Evolutionary conservation across 2,113 vertebrate genomes (phyloP), one percentile per base, ranked within the genome.

Genomic region (Periophthalmodon schlosseri): DNA sequence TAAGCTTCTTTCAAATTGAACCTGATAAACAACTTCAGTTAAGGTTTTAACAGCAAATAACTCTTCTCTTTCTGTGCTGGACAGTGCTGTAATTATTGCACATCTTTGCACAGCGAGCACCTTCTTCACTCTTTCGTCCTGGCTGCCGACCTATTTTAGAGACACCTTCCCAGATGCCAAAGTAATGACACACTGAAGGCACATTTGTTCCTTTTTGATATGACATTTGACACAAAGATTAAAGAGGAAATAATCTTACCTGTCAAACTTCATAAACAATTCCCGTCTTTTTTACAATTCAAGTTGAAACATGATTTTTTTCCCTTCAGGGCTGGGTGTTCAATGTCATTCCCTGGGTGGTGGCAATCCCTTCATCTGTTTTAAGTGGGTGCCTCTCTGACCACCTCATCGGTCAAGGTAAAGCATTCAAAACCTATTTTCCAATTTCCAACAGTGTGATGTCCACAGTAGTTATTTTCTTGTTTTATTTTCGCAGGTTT

Each of bases 91-190:
- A 82, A 95, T 98, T 72, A 68, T 96, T 0, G 95, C 97, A 3
- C 98, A 99, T 91, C 94, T 99, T 57, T 96, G 94, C 6, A 93
- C 96, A 0, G 95, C 95, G 6, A 96, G 96, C 87, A 96, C 96
- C 1, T 97, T 97, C 84, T 99, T 98, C 93, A 95, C 95, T 8
- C 93, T 99, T 44, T 92, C 98, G 79, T 99, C 96, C 64, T 99
- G 98, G 98, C 91, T 99, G 79, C 98, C 98, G 0, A 98, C 96
- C 0, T 99, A 96, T 94, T 99, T 99, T 60, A 95, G 95, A 87
- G 97, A 99, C 82, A 95, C 94, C 0, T 99, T 96, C 80, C 97
- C 97, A 0, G 91, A 95, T n/a, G 94, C 97, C 3, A 97, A 98
- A 95, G 98, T 99, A 87, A 91, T 15, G 2, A 39, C n/a, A 24